phyloP scores from a whole-genome alignment of 2,888 invertebrate species.

The Calameuta filiformis region DNA sequence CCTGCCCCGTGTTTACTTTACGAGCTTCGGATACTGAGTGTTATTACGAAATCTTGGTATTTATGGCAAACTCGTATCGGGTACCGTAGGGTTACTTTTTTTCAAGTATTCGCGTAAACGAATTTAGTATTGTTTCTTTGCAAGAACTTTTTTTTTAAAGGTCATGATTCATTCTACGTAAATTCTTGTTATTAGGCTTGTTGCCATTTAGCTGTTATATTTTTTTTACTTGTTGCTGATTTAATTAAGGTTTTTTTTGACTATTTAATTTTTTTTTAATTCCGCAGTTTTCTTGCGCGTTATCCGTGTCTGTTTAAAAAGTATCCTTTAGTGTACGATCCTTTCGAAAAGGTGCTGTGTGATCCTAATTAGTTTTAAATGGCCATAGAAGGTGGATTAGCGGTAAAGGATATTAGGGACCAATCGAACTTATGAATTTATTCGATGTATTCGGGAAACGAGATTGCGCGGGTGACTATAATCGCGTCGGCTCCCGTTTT shows the following conservation, averaged over 20 bases:
- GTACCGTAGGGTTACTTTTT: background rate
- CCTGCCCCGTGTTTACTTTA: background rate
- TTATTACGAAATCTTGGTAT: background rate
- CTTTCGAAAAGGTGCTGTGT: slow-evolving; percentile 4
- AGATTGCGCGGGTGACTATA: background rate
- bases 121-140: background rate
- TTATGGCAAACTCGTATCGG: background rate
- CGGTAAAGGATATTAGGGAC: slow-evolving; percentile 13
- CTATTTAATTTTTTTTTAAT: background rate
- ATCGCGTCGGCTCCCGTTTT: background rate
- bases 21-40: background rate
- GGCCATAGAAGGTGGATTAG: slow-evolving; percentile 17
- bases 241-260: background rate
- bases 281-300: background rate
- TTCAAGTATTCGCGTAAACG: background rate
- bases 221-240: background rate
- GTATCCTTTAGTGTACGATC: background rate
- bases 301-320: background rate
- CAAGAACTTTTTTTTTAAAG: background rate
- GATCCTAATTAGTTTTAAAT: slow-evolving; percentile 33
- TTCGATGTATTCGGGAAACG: slow-evolving; percentile 8
- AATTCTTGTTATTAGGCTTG: background rate
- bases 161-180: background rate
- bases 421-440: slow-evolving; percentile 25
- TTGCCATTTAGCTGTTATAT: background rate